phyloP scores from a whole-genome alignment of 2,113 vertebrate genomes.

The Andinoacara biseriatus region DNA sequence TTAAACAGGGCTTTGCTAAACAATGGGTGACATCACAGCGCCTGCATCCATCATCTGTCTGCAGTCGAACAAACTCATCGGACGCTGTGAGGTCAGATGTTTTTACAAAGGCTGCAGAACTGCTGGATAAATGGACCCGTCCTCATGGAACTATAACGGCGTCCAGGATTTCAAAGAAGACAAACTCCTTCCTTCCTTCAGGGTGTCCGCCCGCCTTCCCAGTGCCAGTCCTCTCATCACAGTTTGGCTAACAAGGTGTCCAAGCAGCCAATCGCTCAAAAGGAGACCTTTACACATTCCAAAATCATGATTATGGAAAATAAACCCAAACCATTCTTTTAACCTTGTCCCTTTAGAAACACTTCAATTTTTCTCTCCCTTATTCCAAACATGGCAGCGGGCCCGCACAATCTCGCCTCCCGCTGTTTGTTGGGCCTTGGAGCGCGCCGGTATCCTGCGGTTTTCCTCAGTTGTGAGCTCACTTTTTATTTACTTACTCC shows the following conservation, averaged over 20 bases:
- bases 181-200: not conserved
- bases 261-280: constrained; percentile 19
- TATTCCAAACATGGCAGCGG: constrained; percentile 63
- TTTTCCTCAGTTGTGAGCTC: constrained; percentile 31
- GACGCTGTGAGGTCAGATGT: not conserved
- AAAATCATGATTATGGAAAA: constrained; percentile 50
- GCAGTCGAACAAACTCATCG: not conserved
- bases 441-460: constrained; percentile 42
- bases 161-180: not conserved
- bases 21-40: not conserved
- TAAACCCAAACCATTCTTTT: constrained; percentile 47
- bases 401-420: not conserved
- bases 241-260: constrained; percentile 1
- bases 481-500: constrained; percentile 65
- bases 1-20: not conserved
- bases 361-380: constrained; percentile 54
- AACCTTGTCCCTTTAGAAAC: constrained; percentile 57
- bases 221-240: constrained; percentile 4
- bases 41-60: not conserved
- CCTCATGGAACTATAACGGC: not conserved
- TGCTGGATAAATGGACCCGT: not conserved
- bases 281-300: constrained; percentile 38
- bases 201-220: not conserved
- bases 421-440: constrained; percentile 40
- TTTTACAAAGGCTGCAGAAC: not conserved